Percentiles rank a stretch among this genome's conserved stretches.
Evolutionary conservation across 2,797 vertebrate species (phyloP).

Genomic region (Antrozous pallidus): DNA sequence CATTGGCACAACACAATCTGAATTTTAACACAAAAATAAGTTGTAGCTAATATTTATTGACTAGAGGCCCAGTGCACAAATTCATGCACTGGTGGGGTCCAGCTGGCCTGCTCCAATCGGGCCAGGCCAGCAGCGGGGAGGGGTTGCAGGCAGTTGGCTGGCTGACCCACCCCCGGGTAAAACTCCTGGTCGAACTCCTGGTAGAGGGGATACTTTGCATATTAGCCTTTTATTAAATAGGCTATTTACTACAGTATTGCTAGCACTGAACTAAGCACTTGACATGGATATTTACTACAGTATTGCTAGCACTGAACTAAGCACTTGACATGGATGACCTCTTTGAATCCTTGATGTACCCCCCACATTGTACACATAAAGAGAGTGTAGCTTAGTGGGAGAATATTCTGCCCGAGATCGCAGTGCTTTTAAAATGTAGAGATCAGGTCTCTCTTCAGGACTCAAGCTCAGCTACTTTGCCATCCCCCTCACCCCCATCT

Average conservation of each 20-base stretch:
- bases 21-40: slow-evolving; percentile 14
- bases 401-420: background rate
- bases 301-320: background rate
- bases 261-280: background rate
- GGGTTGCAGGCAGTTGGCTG: no score
- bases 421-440: background rate
- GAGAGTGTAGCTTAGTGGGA: background rate
- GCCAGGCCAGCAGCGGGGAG: no score
- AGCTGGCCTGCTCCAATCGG: no score
- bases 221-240: no score
- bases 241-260: background rate
- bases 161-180: no score
- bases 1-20: background rate
- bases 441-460: background rate
- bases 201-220: no score
- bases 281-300: background rate
- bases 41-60: background rate
- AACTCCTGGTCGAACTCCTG: no score
- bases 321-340: background rate
- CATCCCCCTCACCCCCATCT: background rate
- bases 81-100: no score
- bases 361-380: background rate
- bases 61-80: no score
- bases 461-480: background rate
- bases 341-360: background rate